Percentiles rank a stretch among this genome's conserved stretches.
Evolutionary conservation across 2,113 vertebrate species (phyloP).

Genomic region (Grammomys surdaster): DNA sequence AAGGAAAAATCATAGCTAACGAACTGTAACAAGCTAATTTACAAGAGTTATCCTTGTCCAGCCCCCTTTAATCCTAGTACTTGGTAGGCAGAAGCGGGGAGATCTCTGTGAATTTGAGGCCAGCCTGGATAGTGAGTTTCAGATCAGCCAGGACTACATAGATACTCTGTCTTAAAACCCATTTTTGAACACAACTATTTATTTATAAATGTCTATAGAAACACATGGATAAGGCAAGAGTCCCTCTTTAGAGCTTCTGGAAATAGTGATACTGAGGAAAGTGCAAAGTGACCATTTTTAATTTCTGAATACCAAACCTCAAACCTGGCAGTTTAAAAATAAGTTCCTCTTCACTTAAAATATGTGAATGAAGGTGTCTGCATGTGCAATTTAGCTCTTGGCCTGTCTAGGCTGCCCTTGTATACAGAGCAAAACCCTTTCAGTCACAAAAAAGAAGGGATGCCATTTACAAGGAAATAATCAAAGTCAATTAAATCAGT

Average conservation of each 20-base stretch:
- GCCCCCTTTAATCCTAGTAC: neutral
- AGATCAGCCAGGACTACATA: neutral
- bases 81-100: neutral
- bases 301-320: neutral
- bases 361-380: neutral
- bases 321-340: neutral
- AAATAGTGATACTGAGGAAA: neutral
- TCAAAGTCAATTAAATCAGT: neutral
- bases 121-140: neutral
- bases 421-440: neutral
- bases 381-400: neutral
- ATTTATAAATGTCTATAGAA: neutral
- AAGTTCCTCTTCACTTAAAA: neutral
- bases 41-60: neutral
- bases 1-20: neutral
- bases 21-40: neutral
- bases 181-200: neutral
- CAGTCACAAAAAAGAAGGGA: neutral
- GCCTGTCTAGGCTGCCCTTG: neutral
- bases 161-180: neutral
- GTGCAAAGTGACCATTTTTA: neutral
- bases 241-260: neutral
- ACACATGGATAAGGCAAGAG: neutral
- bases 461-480: neutral
- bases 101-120: neutral